Base-by-base conservation (phyloP, 2,888 invertebrate species). In the Macropis europaea region DNA sequence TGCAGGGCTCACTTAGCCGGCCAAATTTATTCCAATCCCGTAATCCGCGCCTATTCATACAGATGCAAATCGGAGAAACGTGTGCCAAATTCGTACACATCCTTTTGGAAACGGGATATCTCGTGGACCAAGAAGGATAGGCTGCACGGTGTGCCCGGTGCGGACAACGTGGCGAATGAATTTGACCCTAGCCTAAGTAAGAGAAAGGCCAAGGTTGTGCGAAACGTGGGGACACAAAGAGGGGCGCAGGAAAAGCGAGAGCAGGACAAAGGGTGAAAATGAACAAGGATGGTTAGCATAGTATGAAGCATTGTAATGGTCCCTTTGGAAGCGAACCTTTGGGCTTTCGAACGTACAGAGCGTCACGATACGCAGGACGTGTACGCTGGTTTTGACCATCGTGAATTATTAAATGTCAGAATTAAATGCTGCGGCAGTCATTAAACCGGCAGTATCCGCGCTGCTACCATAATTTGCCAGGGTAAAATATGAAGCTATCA, bases 1-100 rank as follows among this genome's bases (percentile, higher is more conserved):
- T 78, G 81, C 82, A 57, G 73, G 70, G 81, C 81, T 82, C 81
- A 83, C 82, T 82, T 83, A 82, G 74, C 75, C 78, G 62, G 66
- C 72, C 80, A 80, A 82, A 82, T 82, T 82, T 82, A 82, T 82
- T 82, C 82, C 79, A 81, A 83, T 82, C 82, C 83, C 80, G 82
- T 82, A 82, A 82, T 82, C 83, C 83, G 79, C 83, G 78, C 80
- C 82, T 82, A 82, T 82, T 82, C 82, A 83, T 82, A 82, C 82
- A 81, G 83, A 82, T 82, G 82, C 82, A 82, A 82, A 82, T 82
- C 76, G 80, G 78, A 83, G 83, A 80, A 83, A 83, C 82, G 83
- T 80, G 83, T 83, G 83, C 79, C 80, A 81, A 82, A 82, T 83
- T 82, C 82, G 72, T 83, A 83, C 82, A 80, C 82, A 83, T 83